Conservation (phyloP, 2,888 invertebrate species). For the Drosophila pseudotalamancana region DNA sequence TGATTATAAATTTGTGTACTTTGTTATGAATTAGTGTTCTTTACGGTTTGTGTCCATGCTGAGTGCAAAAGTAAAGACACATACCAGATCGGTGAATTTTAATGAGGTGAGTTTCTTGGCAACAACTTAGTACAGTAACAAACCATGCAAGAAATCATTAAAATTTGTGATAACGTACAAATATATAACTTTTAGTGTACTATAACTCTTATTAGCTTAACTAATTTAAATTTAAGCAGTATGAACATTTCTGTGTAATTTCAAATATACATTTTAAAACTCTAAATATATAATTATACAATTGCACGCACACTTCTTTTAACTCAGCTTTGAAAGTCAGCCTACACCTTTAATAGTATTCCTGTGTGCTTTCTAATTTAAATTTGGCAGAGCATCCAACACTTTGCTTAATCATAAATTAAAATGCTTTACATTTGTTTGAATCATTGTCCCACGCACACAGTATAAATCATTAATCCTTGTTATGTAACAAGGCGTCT, state of each 20-base stretch:
- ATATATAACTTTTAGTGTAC: no score
- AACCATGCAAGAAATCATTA: no score
- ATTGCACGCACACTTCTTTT: no score
- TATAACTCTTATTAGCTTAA: no score
- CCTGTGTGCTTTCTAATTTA: neutral
- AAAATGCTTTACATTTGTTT: constrained; percentile 1
- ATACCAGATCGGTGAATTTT: constrained; percentile 16
- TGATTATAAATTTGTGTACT: no score
- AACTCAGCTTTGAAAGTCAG: neutral
- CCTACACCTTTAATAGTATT: neutral
- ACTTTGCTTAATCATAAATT: constrained; percentile 22
- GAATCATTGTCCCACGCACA: neutral
- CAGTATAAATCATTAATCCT: constrained; percentile 23
- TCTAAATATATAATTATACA: no score
- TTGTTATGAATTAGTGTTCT: neutral
- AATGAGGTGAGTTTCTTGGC: neutral
- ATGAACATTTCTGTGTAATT: no score
- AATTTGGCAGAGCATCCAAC: neutral
- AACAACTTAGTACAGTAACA: neutral
- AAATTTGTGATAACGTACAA: no score
- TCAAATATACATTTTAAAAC: no score
- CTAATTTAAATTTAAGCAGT: no score
- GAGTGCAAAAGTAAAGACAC: neutral
- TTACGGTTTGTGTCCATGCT: constrained; percentile 9
- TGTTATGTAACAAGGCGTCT: constrained; percentile 11